These are phyloP conservation scores for Drosophila orena DNA, from an alignment of 1,140 invertebrate genomes.

Conservation along the genomic window DNA sequence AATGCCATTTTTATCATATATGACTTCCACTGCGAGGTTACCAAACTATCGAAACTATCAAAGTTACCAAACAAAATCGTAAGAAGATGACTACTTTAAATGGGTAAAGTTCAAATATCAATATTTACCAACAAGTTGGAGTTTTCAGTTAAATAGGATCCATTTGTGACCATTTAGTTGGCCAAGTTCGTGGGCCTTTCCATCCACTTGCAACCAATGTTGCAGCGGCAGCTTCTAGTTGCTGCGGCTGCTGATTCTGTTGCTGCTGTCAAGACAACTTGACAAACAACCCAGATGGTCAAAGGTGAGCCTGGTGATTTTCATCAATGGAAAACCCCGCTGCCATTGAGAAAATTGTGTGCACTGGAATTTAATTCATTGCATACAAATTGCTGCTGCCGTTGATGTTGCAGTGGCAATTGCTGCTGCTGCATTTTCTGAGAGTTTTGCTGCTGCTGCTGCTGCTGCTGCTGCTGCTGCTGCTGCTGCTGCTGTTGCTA, in stretches of 20 bases:
- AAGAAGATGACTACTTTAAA: too few relatives aligned
- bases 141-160: too few relatives aligned
- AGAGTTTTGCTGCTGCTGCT: slow-evolving; percentile 21
- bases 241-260: slow-evolving; percentile 1
- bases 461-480: slow-evolving; percentile 14
- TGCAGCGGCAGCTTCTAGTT: background rate
- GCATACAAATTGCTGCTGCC: slow-evolving; percentile 66
- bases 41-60: too few relatives aligned
- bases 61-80: too few relatives aligned
- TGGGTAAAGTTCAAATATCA: background rate
- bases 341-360: slow-evolving; percentile 71
- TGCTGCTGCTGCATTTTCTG: slow-evolving; percentile 20
- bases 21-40: too few relatives aligned
- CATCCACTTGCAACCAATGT: slow-evolving; percentile 27
- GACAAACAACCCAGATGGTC: slow-evolving; percentile 71
- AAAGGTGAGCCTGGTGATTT: slow-evolving; percentile 66
- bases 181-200: slow-evolving; percentile 1
- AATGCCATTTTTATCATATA: too few relatives aligned
- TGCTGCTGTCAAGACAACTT: slow-evolving; percentile 55
- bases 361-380: slow-evolving; percentile 76
- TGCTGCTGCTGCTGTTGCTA: slow-evolving; percentile 30
- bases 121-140: too few relatives aligned
- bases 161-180: too few relatives aligned
- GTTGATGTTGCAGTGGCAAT: slow-evolving; percentile 35
- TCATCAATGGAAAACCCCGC: slow-evolving; percentile 62